These are phyloP conservation scores for Drosophila bifasciata DNA, from an alignment of 1,140 invertebrate genomes.

Conservation along the genomic window DNA sequence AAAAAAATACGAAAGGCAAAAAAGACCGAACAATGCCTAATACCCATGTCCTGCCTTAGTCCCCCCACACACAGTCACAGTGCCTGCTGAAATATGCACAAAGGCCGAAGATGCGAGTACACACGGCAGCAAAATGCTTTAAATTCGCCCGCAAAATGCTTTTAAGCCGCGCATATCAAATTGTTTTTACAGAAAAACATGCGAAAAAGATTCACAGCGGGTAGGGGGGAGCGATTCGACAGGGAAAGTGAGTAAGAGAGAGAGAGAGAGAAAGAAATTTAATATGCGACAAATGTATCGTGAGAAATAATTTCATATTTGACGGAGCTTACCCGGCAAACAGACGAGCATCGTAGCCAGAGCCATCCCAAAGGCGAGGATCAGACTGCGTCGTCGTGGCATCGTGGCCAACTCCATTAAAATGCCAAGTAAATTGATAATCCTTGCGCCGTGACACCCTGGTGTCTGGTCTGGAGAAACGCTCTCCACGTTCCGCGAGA, in stretches of 20 bases:
- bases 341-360: conserved; percentile 50
- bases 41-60: conserved; percentile 1
- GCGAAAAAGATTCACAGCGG: conserved; percentile 5
- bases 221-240: neutral
- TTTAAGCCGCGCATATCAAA: conserved; percentile 61
- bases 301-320: conserved; percentile 44
- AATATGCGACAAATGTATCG: conserved; percentile 64
- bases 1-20: conserved; percentile 16
- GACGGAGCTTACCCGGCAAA: conserved; percentile 65
- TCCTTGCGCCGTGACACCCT: conserved; percentile 48
- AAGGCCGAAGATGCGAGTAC: conserved; percentile 40
- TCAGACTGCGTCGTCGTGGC: conserved; percentile 51
- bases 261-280: conserved; percentile 30
- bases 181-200: conserved; percentile 39
- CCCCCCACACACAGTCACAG: conserved; percentile 34
- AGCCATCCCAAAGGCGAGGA: conserved; percentile 21
- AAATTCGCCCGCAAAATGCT: conserved; percentile 53
- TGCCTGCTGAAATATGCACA: conserved; percentile 51
- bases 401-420: conserved; percentile 67
- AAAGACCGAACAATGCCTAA: conserved; percentile 16
- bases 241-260: conserved; percentile 7
- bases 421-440: conserved; percentile 73
- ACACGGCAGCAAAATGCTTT: conserved; percentile 38
- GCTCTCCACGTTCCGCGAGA: conserved; percentile 9
- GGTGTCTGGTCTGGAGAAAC: conserved; percentile 16